Percentiles rank a stretch among this genome's conserved stretches.
phyloP scores from a whole-genome alignment of 2,888 invertebrate species.

The Oxytorus armatus region DNA sequence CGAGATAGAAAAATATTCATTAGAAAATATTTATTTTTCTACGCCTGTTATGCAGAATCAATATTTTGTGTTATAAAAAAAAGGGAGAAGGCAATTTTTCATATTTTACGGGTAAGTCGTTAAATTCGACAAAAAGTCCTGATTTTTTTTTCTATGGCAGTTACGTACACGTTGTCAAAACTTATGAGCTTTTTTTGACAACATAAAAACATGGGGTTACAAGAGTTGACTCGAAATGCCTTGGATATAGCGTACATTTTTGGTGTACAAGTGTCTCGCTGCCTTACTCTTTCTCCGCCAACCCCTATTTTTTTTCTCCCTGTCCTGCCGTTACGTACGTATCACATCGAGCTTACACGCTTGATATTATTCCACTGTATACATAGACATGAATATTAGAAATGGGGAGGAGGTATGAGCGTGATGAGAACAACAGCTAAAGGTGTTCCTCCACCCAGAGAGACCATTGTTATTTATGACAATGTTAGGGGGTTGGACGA shows the following conservation, averaged over 20 bases:
- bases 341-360: conserved; percentile 37
- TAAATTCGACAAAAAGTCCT: too few species aligned
- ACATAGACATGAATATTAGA: not conserved
- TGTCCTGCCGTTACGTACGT: conserved; percentile 11
- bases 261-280: conserved; percentile 21
- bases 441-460: conserved; percentile 12
- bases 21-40: too few species aligned
- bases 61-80: too few species aligned
- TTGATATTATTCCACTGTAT: conserved; percentile 8
- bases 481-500: conserved; percentile 17
- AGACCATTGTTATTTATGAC: conserved; percentile 60
- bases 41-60: too few species aligned
- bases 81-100: too few species aligned
- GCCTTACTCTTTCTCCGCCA: not conserved
- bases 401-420: conserved; percentile 15
- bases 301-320: not conserved
- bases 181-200: too few species aligned
- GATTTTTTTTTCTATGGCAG: too few species aligned
- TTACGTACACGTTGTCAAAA: too few species aligned
- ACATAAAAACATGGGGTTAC: too few species aligned
- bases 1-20: too few species aligned
- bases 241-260: not conserved
- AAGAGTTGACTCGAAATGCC: too few species aligned
- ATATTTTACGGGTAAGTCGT: too few species aligned
- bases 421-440: conserved; percentile 20